Evolutionary conservation across 2,888 invertebrate species (phyloP).

Genomic region (Hyppa rectilinea): DNA sequence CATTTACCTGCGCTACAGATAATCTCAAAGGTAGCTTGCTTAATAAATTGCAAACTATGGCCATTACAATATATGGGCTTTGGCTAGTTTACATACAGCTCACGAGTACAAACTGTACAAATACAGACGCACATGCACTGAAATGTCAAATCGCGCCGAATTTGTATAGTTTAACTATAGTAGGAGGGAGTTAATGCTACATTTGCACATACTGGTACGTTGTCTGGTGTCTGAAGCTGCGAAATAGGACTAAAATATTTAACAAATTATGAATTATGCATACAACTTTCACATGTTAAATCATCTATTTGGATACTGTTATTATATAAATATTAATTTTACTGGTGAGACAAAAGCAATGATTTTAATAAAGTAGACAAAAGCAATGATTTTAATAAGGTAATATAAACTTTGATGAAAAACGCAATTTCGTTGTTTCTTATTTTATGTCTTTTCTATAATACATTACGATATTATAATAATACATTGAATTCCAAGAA

Average conservation of each 20-base stretch:
- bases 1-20: constrained; percentile 4
- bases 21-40: constrained; percentile 40
- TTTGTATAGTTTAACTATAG: constrained; percentile 1
- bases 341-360: neutral
- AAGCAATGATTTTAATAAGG: neutral
- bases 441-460: constrained; percentile 19
- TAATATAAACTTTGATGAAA: neutral
- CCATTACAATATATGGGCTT: too few species aligned
- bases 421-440: neutral
- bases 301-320: constrained; percentile 5
- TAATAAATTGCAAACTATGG: neutral
- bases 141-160: neutral
- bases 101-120: constrained; percentile 10
- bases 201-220: constrained; percentile 12
- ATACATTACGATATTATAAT: neutral
- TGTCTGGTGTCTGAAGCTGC: constrained; percentile 36
- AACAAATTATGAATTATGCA: neutral
- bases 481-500: neutral
- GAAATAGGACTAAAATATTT: constrained; percentile 7
- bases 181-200: constrained; percentile 5
- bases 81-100: constrained; percentile 21
- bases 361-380: neutral
- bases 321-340: neutral
- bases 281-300: neutral
- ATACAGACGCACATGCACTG: neutral